Conservation (phyloP, 2,888 invertebrate genomes). For the Dicyrtoma fusca region DNA sequence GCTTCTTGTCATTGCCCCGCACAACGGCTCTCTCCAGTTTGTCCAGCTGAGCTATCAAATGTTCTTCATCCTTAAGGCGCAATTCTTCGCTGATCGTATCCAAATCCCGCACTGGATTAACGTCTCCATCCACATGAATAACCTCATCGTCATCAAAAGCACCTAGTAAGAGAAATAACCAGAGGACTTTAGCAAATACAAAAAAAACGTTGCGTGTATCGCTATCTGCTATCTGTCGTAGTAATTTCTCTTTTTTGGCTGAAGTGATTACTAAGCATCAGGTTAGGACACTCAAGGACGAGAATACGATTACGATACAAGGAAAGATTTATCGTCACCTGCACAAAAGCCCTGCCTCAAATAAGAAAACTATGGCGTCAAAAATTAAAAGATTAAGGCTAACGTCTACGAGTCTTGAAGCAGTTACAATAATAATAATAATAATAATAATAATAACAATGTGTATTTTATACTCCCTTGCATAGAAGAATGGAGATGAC, state of each 20-base stretch:
- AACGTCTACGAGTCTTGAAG: too few relatives aligned
- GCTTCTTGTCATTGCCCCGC: slow-evolving; percentile 89
- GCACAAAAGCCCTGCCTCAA: neutral
- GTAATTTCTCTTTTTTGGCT: too few relatives aligned
- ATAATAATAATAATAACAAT: too few relatives aligned
- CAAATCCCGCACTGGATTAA: slow-evolving; percentile 94
- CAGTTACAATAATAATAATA: too few relatives aligned
- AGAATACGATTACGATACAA: too few relatives aligned
- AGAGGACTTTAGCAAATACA: neutral
- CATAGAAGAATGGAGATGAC: neutral
- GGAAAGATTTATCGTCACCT: neutral
- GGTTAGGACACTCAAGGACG: too few relatives aligned
- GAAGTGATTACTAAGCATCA: too few relatives aligned
- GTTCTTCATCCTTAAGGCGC: slow-evolving; percentile 91
- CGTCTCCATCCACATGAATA: slow-evolving; percentile 97
- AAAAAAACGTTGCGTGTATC: too few relatives aligned
- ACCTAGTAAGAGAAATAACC: slow-evolving; percentile 68
- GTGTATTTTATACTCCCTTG: neutral
- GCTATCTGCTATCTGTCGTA: too few relatives aligned
- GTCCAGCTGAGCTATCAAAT: slow-evolving; percentile 77
- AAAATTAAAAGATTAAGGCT: too few relatives aligned
- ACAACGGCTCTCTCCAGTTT: slow-evolving; percentile 81
- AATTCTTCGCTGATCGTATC: slow-evolving; percentile 96
- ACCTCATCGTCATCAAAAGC: slow-evolving; percentile 98
- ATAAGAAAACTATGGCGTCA: neutral